Evolutionary conservation across 2,113 vertebrate species (phyloP), one percentile per base, ranked within the genome.

Genomic region (Paracanthobrama guichenoti): DNA sequence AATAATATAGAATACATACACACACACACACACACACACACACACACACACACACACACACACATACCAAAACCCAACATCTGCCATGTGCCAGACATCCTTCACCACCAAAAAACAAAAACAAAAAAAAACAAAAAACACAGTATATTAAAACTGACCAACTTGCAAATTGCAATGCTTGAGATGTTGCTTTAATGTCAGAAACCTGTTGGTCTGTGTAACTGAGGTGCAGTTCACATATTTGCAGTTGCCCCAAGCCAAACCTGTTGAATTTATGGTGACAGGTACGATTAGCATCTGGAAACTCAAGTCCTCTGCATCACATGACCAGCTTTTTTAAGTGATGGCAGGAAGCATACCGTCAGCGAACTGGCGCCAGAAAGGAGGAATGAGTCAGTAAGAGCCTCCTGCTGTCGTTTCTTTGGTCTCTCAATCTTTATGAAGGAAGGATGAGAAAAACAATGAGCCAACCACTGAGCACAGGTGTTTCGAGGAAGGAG

Each of bases 381-480:
- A 93, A 94, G 93, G 92, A 94, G 92, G 93, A 93, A 93, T 96
- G 96, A 96, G 96, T 95, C 75, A 96, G 94, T 94, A 93, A 94
- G 95, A 94, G 95, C 94, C 91, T 91, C 89, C 90, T n/a, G 87
- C 89, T 90, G 91, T 92, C 90, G 93, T 93, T 93, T 93, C 90
- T 87, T 87, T 91, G 91, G 87, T 92, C 91, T 89, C 91, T 91
- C 71, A 90, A 93, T 92, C 88, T 89, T 92, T 95, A 94, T 91
- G 91, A 95, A 87, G 86, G 67, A 77, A 84, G 81, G 75, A 83
- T 81, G 92, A 92, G 87, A 86, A 88, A 93, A 94, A 93, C 94
- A 89, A 94, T 94, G 90, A 90, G 88, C 9, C 92, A 91, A 89
- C 91, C 92, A 88, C 88, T 92, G 93, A 85, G 91, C 89, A 90